phyloP scores from a whole-genome alignment of 2,113 vertebrate species.

The Sinocyclocheilus grahami region DNA sequence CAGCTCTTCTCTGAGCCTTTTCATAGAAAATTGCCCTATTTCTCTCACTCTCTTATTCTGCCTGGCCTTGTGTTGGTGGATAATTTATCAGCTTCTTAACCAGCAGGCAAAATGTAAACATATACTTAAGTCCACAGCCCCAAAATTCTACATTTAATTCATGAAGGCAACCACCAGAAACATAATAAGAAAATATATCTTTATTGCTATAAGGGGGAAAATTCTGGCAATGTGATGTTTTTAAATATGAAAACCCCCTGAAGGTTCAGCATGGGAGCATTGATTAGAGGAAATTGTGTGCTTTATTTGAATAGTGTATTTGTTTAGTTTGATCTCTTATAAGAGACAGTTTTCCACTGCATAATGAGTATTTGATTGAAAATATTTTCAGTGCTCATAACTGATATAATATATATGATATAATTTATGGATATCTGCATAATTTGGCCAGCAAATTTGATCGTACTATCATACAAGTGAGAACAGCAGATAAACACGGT shows the following conservation, averaged over 20 bases:
- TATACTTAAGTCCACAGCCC: slow-evolving; percentile 18
- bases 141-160: slow-evolving; percentile 12
- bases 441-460: not conserved
- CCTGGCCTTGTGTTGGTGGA: not conserved
- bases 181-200: not conserved
- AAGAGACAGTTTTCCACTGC: not conserved
- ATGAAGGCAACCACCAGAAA: not conserved
- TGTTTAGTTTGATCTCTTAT: not conserved
- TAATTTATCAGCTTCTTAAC: slow-evolving; percentile 25
- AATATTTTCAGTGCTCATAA: not conserved
- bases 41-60: slow-evolving; percentile 9
- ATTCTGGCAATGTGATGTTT: not conserved
- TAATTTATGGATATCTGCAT: not conserved
- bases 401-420: not conserved
- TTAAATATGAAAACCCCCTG: not conserved
- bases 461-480: too few species aligned
- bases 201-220: not conserved
- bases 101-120: slow-evolving; percentile 33
- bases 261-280: not conserved
- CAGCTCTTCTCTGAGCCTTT: slow-evolving; percentile 38
- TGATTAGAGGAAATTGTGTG: not conserved
- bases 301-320: not conserved
- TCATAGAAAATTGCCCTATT: slow-evolving; percentile 26
- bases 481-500: too few species aligned
- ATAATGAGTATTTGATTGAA: not conserved